Conservation (phyloP, 2,113 vertebrate genomes). For the Oncorhynchus kisutch region DNA sequence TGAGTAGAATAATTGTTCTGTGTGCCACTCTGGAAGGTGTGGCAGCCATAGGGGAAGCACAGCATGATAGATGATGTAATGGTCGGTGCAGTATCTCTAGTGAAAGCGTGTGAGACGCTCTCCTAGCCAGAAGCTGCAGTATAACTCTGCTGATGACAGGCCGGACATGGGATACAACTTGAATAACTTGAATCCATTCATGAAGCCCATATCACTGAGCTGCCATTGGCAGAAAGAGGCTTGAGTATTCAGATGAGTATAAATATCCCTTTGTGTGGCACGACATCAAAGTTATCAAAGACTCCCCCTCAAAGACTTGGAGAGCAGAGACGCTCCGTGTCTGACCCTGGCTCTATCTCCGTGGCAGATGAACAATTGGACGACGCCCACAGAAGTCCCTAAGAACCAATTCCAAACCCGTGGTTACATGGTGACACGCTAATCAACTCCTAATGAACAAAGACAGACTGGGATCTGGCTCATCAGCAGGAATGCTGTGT, state of each 20-base stretch:
- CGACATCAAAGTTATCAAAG: slow-evolving; percentile 45
- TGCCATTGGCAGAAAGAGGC: slow-evolving; percentile 37
- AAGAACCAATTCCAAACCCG: not conserved
- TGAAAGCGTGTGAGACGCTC: slow-evolving; percentile 33
- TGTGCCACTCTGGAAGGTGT: slow-evolving; percentile 13
- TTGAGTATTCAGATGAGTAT: slow-evolving; percentile 37
- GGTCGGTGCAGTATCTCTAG: too few species aligned
- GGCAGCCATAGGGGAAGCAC: slow-evolving; percentile 16
- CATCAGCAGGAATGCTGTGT: not conserved
- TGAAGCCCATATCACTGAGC: slow-evolving; percentile 52
- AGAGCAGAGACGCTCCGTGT: not conserved
- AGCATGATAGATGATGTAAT: slow-evolving; percentile 41
- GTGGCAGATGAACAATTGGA: not conserved
- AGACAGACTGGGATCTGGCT: not conserved
- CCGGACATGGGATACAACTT: slow-evolving; percentile 20
- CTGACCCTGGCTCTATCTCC: not conserved
- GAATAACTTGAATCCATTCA: slow-evolving; percentile 43
- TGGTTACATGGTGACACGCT: not conserved
- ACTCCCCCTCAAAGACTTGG: not conserved
- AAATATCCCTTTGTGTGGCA: slow-evolving; percentile 15
- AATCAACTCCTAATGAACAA: not conserved
- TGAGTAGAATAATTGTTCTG: not conserved
- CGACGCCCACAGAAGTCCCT: not conserved
- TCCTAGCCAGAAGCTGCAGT: slow-evolving; percentile 30
- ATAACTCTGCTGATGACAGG: slow-evolving; percentile 36